A percentile compares a stretch with the other conserved stretches of the same genome.
phyloP scores from a whole-genome alignment of 1,140 invertebrate species.

The Orchestia grillus region DNA sequence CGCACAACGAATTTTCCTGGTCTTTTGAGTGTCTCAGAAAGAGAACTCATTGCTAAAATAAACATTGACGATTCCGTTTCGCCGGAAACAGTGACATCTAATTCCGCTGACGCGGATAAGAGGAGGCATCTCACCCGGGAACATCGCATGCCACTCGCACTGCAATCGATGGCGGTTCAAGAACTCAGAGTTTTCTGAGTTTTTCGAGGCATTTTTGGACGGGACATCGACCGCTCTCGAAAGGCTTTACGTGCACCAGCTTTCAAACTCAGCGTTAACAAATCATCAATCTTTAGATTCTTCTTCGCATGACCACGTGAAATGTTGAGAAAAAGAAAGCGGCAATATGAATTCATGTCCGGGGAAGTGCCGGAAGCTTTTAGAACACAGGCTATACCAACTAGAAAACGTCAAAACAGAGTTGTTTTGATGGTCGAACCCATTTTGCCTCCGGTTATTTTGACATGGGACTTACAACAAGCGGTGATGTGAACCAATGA shows the following conservation, averaged over 20 bases:
- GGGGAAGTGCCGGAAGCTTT: not conserved
- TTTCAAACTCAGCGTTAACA: not conserved
- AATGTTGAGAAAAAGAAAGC: not conserved
- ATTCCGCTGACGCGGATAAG: not conserved
- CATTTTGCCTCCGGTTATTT: not conserved
- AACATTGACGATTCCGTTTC: not conserved
- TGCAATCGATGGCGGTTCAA: constrained; percentile 19
- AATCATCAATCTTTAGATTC: not conserved
- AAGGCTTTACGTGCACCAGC: constrained; percentile 24
- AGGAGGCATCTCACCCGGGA: not conserved
- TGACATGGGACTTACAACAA: not conserved
- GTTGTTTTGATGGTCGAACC: not conserved
- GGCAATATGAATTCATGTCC: not conserved
- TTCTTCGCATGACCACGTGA: not conserved
- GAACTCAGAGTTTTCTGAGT: not conserved
- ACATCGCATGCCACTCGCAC: constrained; percentile 25
- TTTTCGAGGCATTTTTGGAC: constrained; percentile 27
- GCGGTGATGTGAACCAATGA: too few species aligned
- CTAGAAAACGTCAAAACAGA: not conserved
- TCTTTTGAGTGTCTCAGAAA: not conserved
- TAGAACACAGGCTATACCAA: not conserved
- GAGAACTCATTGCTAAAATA: not conserved
- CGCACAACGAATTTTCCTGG: not conserved
- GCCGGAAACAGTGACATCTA: constrained; percentile 6
- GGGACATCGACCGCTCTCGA: constrained; percentile 29